Evolutionary conservation across 1,140 invertebrate genomes (phyloP), one percentile per base, ranked within the genome.

Genomic region (Drosophila sucinea): DNA sequence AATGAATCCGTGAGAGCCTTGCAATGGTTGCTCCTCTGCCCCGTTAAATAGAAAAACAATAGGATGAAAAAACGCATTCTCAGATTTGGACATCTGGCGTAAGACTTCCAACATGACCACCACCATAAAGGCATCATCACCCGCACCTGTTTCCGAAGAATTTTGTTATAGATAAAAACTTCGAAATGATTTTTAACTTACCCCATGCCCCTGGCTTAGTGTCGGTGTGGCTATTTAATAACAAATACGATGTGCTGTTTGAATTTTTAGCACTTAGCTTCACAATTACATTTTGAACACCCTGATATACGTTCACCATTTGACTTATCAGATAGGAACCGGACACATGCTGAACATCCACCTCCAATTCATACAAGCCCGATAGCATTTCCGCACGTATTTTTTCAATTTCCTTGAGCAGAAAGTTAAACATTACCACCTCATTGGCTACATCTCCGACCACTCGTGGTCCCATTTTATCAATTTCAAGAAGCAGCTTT

Each of bases 221-320:
- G 93, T 99, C 98, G 93, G 96, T 98, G 93, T 99, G 98, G 92
- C 97, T 98, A 93, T 99, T 99, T 55, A 99, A 94, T 55, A 99
- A 93, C 63, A 99, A 93, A 87, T 96, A 81, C 0, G 63, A 68
- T 4, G 68, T 29, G 17, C 85, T 91, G 0, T 70, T 81, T 6
- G 76, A 78, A 23, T 62, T 74, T 77, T 92, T 92, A 0, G 94
- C 92, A 27, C 94, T 94, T 64, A 98, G 91, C 91, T 94, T 95
- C 0, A 96, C 96, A 40, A 97, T 92, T 56, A 98, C 94, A 93
- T 98, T 98, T 77, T 95, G 94, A 55, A 95, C 93, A 75, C 94
- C 94, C 78, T 92, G 93, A 70, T 95, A 96, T 68, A 94, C 94
- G 90, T 95, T 95, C 1, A 95, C 95, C 93, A 97, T 95, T 6